phyloP scores from a whole-genome alignment of 2,113 vertebrate genomes.

The Sinocyclocheilus anshuiensis region DNA sequence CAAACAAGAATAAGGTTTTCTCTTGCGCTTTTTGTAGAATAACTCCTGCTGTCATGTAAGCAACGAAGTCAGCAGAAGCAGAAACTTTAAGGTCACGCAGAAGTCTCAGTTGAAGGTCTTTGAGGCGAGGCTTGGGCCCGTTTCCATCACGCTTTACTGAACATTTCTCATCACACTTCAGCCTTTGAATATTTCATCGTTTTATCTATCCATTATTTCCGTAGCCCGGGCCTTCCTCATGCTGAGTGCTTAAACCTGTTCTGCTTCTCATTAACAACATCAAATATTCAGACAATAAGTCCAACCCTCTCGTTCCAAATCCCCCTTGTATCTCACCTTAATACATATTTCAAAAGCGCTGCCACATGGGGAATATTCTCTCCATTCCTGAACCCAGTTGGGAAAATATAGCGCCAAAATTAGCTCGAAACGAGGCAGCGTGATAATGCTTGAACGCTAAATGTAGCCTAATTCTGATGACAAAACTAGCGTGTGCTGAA shows the following conservation, averaged over 20 bases:
- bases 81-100: conserved; percentile 37
- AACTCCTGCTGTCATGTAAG: conserved; percentile 3
- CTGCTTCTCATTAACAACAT: conserved; percentile 70
- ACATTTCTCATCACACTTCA: conserved; percentile 55
- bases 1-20: conserved; percentile 27
- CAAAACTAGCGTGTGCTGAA: neutral
- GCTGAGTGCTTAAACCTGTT: conserved; percentile 76
- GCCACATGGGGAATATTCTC: conserved; percentile 50
- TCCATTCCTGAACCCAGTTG: neutral
- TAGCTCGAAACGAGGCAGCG: neutral
- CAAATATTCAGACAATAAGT: conserved; percentile 75
- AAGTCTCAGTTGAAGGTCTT: conserved; percentile 32
- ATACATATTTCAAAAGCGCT: conserved; percentile 74
- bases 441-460: neutral
- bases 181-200: conserved; percentile 72
- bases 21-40: neutral
- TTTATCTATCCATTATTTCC: conserved; percentile 66
- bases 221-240: conserved; percentile 41
- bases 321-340: conserved; percentile 53
- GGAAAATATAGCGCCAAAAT: neutral
- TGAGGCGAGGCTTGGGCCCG: neutral
- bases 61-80: neutral
- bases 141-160: conserved; percentile 25
- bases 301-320: conserved; percentile 60
- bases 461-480: neutral